These are phyloP conservation scores for Brachionus plicatilis DNA, from an alignment of 1,140 invertebrate genomes.

Conservation along the genomic window DNA sequence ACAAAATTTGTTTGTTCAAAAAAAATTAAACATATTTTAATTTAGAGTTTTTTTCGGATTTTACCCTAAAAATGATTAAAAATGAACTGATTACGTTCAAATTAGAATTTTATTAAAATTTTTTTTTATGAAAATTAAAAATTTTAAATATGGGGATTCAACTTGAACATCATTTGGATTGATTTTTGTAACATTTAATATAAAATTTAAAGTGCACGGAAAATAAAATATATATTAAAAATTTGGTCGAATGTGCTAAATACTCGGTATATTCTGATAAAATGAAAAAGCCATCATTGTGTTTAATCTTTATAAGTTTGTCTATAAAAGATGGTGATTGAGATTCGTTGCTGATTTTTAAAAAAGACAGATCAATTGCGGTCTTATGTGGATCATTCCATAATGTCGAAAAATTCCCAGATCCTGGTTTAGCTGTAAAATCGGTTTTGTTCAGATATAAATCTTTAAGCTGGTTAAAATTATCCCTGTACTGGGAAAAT, in stretches of 20 bases:
- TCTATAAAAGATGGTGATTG: background rate
- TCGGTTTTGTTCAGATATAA: background rate
- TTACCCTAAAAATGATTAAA: too few species aligned
- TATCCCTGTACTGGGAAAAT: background rate
- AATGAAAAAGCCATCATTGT: background rate
- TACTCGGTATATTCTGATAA: slow-evolving; percentile 2
- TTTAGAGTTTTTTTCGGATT: too few species aligned
- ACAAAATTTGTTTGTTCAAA: too few species aligned
- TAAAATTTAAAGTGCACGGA: slow-evolving; percentile 29
- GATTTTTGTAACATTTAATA: background rate
- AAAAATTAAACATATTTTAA: too few species aligned
- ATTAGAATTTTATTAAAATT: too few species aligned
- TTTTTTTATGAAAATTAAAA: too few species aligned
- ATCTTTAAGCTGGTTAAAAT: background rate
- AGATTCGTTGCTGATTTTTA: background rate
- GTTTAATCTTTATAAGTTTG: background rate
- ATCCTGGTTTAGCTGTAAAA: background rate
- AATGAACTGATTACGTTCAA: too few species aligned
- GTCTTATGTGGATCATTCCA: background rate
- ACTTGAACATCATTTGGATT: background rate
- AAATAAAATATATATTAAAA: slow-evolving; percentile 5
- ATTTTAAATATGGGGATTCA: too few species aligned
- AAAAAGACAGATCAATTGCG: background rate
- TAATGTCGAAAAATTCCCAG: background rate
- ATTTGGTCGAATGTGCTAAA: slow-evolving; percentile 22